Percentiles rank a stretch among this genome's conserved stretches.
These are phyloP conservation scores for Motacilla tschutschensis DNA, from an alignment of 2,113 vertebrate genomes.

Conservation along the genomic window DNA sequence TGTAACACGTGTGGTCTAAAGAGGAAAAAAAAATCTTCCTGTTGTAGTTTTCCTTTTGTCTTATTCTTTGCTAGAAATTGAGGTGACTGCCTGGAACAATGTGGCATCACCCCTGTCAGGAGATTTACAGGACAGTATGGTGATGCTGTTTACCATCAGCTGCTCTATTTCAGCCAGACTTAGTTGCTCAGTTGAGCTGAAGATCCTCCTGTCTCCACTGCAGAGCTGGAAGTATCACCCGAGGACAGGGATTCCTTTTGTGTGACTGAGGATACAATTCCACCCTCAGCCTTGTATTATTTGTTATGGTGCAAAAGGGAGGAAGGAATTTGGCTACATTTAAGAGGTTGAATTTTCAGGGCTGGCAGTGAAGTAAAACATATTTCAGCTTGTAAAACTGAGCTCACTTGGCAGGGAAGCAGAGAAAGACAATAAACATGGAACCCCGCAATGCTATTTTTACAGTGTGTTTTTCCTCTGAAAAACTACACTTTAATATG, in stretches of 20 bases:
- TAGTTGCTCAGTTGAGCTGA: neutral
- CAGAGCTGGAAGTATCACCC: neutral
- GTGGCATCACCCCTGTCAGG: neutral
- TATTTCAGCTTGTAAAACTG: conserved; percentile 51
- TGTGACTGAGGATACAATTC: neutral
- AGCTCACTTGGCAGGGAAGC: conserved; percentile 15
- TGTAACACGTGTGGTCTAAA: fast-evolving
- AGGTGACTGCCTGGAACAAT: neutral
- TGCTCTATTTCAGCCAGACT: neutral
- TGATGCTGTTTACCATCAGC: neutral
- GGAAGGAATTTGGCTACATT: neutral
- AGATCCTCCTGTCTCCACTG: neutral
- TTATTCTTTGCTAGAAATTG: neutral
- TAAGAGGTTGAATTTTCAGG: conserved; percentile 12
- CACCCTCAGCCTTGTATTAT: neutral
- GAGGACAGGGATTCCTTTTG: neutral
- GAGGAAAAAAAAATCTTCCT: neutral
- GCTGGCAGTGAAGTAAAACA: conserved; percentile 22
- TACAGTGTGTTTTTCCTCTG: neutral
- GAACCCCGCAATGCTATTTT: conserved; percentile 3
- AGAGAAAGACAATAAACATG: conserved; percentile 35
- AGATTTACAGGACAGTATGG: neutral
- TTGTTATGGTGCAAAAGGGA: neutral
- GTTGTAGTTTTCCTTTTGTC: neutral
- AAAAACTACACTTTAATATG: conserved; percentile 1